Base-by-base conservation (phyloP, 2,113 vertebrate species). In the Sorex fumeus region DNA sequence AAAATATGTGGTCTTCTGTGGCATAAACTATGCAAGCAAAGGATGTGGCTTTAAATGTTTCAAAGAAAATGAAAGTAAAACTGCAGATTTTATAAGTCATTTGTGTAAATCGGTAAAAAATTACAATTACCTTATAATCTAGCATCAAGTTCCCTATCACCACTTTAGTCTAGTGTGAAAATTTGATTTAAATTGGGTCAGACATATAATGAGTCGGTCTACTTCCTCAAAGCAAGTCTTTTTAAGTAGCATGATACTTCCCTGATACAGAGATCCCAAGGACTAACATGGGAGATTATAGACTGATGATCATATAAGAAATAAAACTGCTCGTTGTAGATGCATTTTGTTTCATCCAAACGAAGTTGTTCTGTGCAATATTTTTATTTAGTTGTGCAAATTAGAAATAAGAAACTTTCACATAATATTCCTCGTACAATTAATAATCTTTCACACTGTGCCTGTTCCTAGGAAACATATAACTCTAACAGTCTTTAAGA, bases 71-170 rank as follows among this genome's bases (percentile, higher is more conserved):
- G 2, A 19, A 57, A 57, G 16, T 19, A 15, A 19, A 21, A 21
- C 15, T 74, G 21, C 74, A 16, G 3, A 85, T 85, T 60, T 78
- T 85, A 72, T 19, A 77, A 50, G n/a, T 88, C 64, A 84, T 34
- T 62, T 78, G 18, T 92, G 18, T 57, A 57, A 94, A 82, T 90
- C 60, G 84, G 45, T 23, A 13, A 67, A 84, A 91, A 93, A 81
- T 4, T 75, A 30, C 64, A 18, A 67, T 72, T 67, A 34, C n/a
- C 84, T 93, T 70, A 74, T 57, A 80, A 67, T 15, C 11, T 3
- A 80, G 77, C 2, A 16, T 67, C 77, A 50, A 80, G 81, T 81
- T 53, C 15, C 66, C 21, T 13, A 81, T 32, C 25, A 6, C 23
- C 45, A 82, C 82, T 11, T 88, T 82, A 85, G 47, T n/a, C 64